A percentile compares a stretch with the other conserved stretches of the same genome.
phyloP scores from a whole-genome alignment of 2,888 invertebrate genomes.

The Hemistola chrysoprasaria region DNA sequence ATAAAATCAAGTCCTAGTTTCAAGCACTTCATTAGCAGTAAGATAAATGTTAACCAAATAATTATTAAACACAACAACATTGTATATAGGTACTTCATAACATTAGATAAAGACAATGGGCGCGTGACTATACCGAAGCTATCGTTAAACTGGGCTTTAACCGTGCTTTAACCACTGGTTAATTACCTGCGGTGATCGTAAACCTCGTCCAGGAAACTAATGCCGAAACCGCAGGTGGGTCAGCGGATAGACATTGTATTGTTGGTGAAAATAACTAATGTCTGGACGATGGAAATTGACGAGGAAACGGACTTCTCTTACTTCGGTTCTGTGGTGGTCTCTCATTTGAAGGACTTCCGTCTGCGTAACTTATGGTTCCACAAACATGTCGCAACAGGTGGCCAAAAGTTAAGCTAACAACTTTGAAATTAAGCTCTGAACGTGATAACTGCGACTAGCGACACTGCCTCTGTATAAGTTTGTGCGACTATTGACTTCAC shows the following conservation, averaged over 20 bases:
- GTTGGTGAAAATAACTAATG: constrained; percentile 17
- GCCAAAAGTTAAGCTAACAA: too few relatives aligned
- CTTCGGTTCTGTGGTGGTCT: too few relatives aligned
- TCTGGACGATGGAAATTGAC: constrained; percentile 7
- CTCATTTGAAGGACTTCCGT: too few relatives aligned
- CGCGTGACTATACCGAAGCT: constrained; percentile 54
- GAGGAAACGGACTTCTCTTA: constrained; percentile 1
- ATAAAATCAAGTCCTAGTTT: not conserved
- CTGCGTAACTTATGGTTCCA: too few relatives aligned
- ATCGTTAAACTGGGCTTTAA: constrained; percentile 24
- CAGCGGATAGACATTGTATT: constrained; percentile 44
- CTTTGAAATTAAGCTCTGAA: too few relatives aligned
- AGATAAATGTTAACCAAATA: not conserved
- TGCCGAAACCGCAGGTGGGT: constrained; percentile 70
- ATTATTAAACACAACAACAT: constrained; percentile 37
- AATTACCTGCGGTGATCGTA: constrained; percentile 65
- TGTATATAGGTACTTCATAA: constrained; percentile 53
- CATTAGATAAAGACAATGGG: constrained; percentile 50
- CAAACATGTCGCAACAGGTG: too few relatives aligned
- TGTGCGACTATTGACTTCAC: too few relatives aligned
- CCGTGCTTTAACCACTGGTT: constrained; percentile 63
- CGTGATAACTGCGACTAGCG: too few relatives aligned
- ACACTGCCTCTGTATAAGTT: too few relatives aligned
- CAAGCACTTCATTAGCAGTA: not conserved
- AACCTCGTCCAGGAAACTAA: constrained; percentile 68